A percentile compares a stretch with the other conserved stretches of the same genome.
Conservation (phyloP, 1,140 invertebrate genomes). For the Bombus breviceps region DNA sequence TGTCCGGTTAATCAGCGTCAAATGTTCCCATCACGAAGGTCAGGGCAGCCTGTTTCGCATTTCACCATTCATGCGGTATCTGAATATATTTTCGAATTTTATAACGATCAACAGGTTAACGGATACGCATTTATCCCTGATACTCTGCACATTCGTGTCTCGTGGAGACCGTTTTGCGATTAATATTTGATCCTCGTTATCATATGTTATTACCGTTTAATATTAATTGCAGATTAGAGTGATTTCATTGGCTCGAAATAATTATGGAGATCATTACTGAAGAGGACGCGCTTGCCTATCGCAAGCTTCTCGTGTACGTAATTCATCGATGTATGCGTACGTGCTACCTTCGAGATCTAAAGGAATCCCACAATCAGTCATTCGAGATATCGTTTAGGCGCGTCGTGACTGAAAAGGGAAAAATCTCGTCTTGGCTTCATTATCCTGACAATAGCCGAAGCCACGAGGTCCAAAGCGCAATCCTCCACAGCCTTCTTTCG, state of each 20-base stretch:
- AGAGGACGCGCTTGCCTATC: background rate
- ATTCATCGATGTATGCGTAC: slow-evolving; percentile 22
- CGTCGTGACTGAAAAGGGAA: slow-evolving; percentile 68
- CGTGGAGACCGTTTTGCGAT: background rate
- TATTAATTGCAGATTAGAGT: slow-evolving; percentile 1
- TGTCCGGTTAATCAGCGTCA: slow-evolving; percentile 22
- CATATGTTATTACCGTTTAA: slow-evolving; percentile 27
- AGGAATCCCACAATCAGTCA: slow-evolving; percentile 64
- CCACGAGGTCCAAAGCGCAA: slow-evolving; percentile 57
- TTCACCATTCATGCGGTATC: background rate
- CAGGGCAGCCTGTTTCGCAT: background rate
- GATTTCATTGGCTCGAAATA: background rate
- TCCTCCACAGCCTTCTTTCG: slow-evolving; percentile 10
- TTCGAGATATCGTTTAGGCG: slow-evolving; percentile 63
- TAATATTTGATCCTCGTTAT: slow-evolving; percentile 40
- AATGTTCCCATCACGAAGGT: slow-evolving; percentile 1
- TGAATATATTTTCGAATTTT: slow-evolving; percentile 36
- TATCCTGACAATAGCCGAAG: slow-evolving; percentile 74
- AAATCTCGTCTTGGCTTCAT: slow-evolving; percentile 78
- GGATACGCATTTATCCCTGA: slow-evolving; percentile 3
- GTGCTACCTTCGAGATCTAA: slow-evolving; percentile 36
- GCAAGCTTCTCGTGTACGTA: background rate
- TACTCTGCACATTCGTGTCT: background rate
- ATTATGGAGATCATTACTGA: background rate
- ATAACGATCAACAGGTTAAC: slow-evolving; percentile 51